phyloP scores from a whole-genome alignment of 2,113 vertebrate genomes.

The Thymallus thymallus region DNA sequence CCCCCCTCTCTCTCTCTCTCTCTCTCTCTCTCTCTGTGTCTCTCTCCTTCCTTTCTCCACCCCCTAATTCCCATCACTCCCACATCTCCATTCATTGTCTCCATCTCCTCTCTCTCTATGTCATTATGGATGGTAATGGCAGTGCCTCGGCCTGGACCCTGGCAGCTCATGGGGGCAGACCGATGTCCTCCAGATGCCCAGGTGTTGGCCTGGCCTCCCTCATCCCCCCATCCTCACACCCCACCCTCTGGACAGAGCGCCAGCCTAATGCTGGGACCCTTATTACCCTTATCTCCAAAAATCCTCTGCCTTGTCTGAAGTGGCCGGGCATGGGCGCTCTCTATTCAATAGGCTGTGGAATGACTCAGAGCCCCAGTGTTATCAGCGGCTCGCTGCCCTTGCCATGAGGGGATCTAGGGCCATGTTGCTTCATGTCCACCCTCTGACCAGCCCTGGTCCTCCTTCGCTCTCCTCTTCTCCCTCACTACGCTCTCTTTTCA shows the following conservation, averaged over 20 bases:
- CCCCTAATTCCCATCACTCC: conserved; percentile 10
- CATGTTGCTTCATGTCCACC: background rate
- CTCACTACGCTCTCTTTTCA: conserved; percentile 12
- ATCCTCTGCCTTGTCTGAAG: conserved; percentile 29
- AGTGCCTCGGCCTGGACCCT: background rate
- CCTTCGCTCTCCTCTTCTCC: background rate
- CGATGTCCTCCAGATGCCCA: conserved; percentile 29
- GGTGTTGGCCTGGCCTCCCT: conserved; percentile 23
- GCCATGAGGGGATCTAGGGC: conserved; percentile 16
- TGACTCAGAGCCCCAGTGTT: conserved; percentile 30
- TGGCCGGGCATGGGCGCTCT: conserved; percentile 33
- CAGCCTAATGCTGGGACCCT: conserved; percentile 36
- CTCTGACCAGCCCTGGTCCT: background rate
- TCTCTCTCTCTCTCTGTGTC: background rate
- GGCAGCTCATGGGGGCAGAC: conserved; percentile 18
- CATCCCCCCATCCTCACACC: background rate
- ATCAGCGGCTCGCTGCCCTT: conserved; percentile 8
- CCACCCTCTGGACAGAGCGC: conserved; percentile 22
- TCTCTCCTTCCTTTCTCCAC: conserved; percentile 8
- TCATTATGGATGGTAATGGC: background rate
- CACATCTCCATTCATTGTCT: conserved; percentile 16
- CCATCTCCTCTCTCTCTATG: conserved; percentile 20
- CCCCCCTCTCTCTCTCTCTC: too few species aligned
- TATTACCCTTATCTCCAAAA: conserved; percentile 49
- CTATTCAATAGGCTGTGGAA: conserved; percentile 51